Evolutionary conservation across 2,797 vertebrate genomes (phyloP).

Genomic region (Ispidina lecontei): DNA sequence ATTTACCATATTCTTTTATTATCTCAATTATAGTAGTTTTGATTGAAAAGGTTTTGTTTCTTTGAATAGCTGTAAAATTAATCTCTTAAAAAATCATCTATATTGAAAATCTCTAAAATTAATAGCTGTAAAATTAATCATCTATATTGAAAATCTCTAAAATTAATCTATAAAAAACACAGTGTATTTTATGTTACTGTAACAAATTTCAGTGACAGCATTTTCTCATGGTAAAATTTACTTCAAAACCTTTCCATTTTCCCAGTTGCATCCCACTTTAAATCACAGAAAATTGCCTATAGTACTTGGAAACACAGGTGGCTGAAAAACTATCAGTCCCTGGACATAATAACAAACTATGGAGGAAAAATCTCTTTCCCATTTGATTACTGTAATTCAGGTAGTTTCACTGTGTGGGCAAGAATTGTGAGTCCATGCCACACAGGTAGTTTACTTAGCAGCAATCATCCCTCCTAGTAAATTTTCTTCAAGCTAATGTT

Average conservation of each 20-base stretch:
- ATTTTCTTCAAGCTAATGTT: not conserved
- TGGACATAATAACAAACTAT: not conserved
- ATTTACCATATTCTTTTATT: not conserved
- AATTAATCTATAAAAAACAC: not conserved
- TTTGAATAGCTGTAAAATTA: not conserved
- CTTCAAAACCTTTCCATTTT: not conserved
- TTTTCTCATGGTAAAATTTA: slow-evolving; percentile 4
- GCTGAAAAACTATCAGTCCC: not conserved
- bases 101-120: no score
- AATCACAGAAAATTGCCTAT: slow-evolving; percentile 21
- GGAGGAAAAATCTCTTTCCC: slow-evolving; percentile 14
- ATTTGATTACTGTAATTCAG: slow-evolving; percentile 27
- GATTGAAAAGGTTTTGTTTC: not conserved
- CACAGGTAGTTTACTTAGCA: not conserved
- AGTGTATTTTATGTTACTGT: not conserved
- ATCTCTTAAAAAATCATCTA: no score
- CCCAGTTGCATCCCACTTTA: not conserved
- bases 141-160: no score
- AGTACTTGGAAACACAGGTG: not conserved
- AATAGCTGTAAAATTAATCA: no score
- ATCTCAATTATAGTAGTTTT: not conserved
- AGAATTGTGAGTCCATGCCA: not conserved
- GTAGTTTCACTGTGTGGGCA: not conserved
- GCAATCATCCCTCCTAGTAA: not conserved
- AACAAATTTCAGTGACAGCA: not conserved